Conservation (phyloP, 1,140 invertebrate genomes). For the Brachionus angularis region DNA sequence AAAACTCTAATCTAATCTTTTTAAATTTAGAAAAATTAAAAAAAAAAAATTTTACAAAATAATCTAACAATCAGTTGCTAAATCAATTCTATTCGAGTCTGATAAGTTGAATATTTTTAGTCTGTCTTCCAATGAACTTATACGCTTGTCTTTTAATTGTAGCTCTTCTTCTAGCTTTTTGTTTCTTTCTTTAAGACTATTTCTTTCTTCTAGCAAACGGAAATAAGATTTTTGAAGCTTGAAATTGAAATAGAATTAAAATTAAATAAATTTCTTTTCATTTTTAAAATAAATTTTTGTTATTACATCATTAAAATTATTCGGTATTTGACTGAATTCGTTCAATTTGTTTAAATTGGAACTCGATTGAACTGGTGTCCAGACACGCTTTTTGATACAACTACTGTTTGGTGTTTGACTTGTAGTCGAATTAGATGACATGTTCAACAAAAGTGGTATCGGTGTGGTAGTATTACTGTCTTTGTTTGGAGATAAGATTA, state of each 20-base stretch:
- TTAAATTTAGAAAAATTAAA: no score
- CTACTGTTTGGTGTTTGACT: conserved; percentile 10
- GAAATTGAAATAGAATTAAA: background rate
- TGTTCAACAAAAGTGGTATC: conserved; percentile 1
- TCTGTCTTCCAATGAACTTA: background rate
- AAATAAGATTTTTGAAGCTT: conserved; percentile 41
- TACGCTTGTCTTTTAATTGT: background rate
- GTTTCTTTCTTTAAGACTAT: conserved; percentile 26
- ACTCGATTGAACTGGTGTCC: conserved; percentile 40
- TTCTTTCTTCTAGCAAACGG: conserved; percentile 32
- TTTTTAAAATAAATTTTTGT: background rate
- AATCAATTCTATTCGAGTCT: background rate
- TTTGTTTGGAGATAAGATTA: conserved; percentile 17
- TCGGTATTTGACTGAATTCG: background rate
- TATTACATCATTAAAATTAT: conserved; percentile 40
- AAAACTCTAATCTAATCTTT: no score
- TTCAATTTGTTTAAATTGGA: conserved; percentile 13
- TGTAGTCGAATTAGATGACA: background rate
- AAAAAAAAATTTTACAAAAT: background rate
- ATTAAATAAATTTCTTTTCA: background rate
- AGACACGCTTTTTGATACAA: conserved; percentile 39
- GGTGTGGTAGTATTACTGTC: no score
- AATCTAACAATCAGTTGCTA: conserved; percentile 9
- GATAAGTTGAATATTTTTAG: conserved; percentile 10
- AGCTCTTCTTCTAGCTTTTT: conserved; percentile 39